A percentile compares a stretch with the other conserved stretches of the same genome.
Evolutionary conservation across 2,113 vertebrate genomes (phyloP).

Genomic region (Apteryx owenii): DNA sequence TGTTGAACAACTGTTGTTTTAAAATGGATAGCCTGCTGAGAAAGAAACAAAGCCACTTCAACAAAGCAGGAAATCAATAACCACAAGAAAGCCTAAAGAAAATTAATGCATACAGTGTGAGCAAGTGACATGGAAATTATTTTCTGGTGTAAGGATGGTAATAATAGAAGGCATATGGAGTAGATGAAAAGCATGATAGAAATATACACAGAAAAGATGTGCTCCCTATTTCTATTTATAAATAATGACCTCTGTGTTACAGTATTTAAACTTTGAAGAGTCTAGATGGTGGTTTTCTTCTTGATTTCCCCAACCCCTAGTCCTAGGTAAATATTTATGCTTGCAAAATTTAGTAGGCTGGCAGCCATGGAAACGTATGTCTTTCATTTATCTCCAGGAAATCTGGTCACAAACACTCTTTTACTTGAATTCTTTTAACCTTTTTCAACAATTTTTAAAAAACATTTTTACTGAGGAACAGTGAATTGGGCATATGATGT

Average conservation of each 20-base stretch:
- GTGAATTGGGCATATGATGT: not conserved
- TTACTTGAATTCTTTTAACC: constrained; percentile 33
- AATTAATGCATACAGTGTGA: constrained; percentile 50
- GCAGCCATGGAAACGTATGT: constrained; percentile 42
- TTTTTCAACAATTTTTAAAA: constrained; percentile 12
- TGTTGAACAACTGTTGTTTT: constrained; percentile 61
- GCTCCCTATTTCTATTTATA: constrained; percentile 51
- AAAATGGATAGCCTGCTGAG: constrained; percentile 47
- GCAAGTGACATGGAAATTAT: constrained; percentile 47
- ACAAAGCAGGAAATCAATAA: constrained; percentile 71
- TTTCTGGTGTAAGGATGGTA: constrained; percentile 53
- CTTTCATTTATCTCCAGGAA: constrained; percentile 60
- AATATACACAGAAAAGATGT: constrained; percentile 1
- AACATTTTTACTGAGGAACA: not conserved
- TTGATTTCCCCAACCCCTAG: not conserved
- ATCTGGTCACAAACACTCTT: constrained; percentile 41
- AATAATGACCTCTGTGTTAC: constrained; percentile 53
- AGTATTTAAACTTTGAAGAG: constrained; percentile 44
- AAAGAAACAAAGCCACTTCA: constrained; percentile 61
- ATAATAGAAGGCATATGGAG: constrained; percentile 51
- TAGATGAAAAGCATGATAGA: constrained; percentile 9
- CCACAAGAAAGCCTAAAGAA: constrained; percentile 59
- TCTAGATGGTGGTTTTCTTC: constrained; percentile 33
- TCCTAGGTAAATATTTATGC: constrained; percentile 69
- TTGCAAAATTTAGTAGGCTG: constrained; percentile 60